These are phyloP conservation scores for Hyperoodon ampullatus DNA, from an alignment of 2,113 vertebrate species.

Conservation along the genomic window DNA sequence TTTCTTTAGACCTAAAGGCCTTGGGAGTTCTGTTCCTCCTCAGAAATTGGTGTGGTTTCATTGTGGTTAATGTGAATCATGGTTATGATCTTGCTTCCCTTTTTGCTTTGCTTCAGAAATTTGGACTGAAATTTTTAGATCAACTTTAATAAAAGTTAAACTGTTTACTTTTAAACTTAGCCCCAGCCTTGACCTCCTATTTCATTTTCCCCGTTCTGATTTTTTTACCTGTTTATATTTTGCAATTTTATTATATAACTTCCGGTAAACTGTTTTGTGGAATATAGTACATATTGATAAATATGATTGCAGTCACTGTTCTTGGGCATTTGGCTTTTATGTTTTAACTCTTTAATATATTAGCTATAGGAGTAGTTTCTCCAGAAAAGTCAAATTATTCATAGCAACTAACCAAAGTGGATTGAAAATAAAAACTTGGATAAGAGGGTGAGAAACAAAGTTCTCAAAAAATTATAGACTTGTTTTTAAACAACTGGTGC, in stretches of 20 bases:
- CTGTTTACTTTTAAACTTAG: background rate
- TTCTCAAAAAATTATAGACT: background rate
- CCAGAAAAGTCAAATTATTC: background rate
- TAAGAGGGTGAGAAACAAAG: background rate
- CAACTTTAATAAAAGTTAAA: background rate
- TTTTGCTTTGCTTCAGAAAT: conserved; percentile 38
- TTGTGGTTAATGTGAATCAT: background rate
- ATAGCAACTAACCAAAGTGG: background rate
- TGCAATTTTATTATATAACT: background rate
- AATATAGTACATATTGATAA: background rate
- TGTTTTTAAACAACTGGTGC: background rate
- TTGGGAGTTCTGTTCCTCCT: background rate
- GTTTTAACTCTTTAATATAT: background rate
- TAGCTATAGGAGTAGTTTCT: background rate
- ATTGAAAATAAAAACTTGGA: background rate
- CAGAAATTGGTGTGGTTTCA: background rate
- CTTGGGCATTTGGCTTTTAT: conserved; percentile 32
- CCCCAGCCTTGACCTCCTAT: background rate
- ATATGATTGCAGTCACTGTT: background rate
- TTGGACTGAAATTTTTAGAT: background rate
- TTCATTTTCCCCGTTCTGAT: conserved; percentile 4
- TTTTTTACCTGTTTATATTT: background rate
- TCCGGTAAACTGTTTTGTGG: background rate
- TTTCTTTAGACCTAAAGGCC: background rate
- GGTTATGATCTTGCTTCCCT: background rate